phyloP scores from a whole-genome alignment of 2,113 vertebrate species.

The Cottus gobio region DNA sequence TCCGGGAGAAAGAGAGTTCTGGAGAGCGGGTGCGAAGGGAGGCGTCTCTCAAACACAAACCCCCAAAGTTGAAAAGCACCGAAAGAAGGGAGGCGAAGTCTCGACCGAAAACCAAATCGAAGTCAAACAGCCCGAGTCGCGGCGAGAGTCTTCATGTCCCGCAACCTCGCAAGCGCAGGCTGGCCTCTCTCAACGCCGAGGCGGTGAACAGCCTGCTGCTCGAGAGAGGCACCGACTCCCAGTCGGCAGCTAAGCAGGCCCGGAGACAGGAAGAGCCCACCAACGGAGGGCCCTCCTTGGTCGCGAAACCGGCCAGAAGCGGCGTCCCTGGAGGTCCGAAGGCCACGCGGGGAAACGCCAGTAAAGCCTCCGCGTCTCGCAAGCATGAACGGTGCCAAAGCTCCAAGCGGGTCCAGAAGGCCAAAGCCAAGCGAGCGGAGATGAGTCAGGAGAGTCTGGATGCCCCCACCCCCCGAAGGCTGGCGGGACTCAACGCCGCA shows the following conservation, averaged over 20 bases:
- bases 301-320: slow-evolving; percentile 41
- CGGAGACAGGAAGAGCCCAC: slow-evolving; percentile 76
- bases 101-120: slow-evolving; percentile 62
- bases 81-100: slow-evolving; percentile 32
- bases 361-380: slow-evolving; percentile 57
- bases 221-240: slow-evolving; percentile 84
- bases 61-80: slow-evolving; percentile 49
- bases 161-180: slow-evolving; percentile 90
- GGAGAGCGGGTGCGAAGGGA: slow-evolving; percentile 40
- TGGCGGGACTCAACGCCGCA: slow-evolving; percentile 94
- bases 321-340: slow-evolving; percentile 35
- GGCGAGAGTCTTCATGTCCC: slow-evolving; percentile 27
- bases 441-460: slow-evolving; percentile 68
- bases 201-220: slow-evolving; percentile 94
- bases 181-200: slow-evolving; percentile 96
- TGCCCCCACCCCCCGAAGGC: slow-evolving; percentile 88
- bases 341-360: slow-evolving; percentile 31
- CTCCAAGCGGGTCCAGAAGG: slow-evolving; percentile 70
- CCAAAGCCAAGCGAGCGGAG: slow-evolving; percentile 43
- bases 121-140: slow-evolving; percentile 48
- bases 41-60: slow-evolving; percentile 17
- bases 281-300: slow-evolving; percentile 45
- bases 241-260: slow-evolving; percentile 69
- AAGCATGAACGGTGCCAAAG: slow-evolving; percentile 67
- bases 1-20: slow-evolving; percentile 34